Evolutionary conservation across 37 sponge, comb jelly and placozoan species (phyloP).

Genomic region (Halisarca cf. caerulea): DNA sequence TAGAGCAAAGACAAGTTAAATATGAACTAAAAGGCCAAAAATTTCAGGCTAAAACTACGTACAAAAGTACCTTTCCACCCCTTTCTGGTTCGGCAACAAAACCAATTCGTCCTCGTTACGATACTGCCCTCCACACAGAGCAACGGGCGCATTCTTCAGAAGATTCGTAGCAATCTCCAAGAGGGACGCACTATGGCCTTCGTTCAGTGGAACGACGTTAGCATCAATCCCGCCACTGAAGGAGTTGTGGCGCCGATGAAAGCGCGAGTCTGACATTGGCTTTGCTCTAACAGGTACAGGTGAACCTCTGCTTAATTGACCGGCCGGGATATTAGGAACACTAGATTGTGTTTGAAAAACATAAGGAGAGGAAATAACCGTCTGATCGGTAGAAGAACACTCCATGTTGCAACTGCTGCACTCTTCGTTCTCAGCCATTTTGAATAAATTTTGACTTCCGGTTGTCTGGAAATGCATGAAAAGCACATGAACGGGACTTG

Average conservation of each 20-base stretch:
- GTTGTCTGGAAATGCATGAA: too few relatives aligned
- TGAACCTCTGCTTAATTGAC: background rate
- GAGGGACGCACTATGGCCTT: background rate
- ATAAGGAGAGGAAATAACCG: too few relatives aligned
- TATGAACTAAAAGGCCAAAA: too few relatives aligned
- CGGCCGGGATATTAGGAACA: background rate
- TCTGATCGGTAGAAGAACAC: too few relatives aligned
- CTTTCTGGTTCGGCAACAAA: background rate
- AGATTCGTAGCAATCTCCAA: conserved; percentile 27
- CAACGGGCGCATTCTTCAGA: background rate
- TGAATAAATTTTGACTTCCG: too few relatives aligned
- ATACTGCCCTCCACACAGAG: conserved; percentile 8
- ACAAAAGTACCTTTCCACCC: background rate
- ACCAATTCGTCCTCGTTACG: conserved; percentile 4
- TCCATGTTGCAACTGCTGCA: too few relatives aligned
- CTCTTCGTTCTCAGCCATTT: too few relatives aligned
- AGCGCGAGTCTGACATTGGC: background rate
- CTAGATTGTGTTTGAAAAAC: background rate
- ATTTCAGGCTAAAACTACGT: background rate
- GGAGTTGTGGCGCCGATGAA: conserved; percentile 9
- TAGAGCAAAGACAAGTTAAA: too few relatives aligned
- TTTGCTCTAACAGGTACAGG: background rate
- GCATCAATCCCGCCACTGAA: conserved; percentile 19
- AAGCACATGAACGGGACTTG: too few relatives aligned
- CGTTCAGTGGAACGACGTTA: background rate